Base-by-base conservation (phyloP, 1,140 invertebrate species). In the Apis mellifera region DNA sequence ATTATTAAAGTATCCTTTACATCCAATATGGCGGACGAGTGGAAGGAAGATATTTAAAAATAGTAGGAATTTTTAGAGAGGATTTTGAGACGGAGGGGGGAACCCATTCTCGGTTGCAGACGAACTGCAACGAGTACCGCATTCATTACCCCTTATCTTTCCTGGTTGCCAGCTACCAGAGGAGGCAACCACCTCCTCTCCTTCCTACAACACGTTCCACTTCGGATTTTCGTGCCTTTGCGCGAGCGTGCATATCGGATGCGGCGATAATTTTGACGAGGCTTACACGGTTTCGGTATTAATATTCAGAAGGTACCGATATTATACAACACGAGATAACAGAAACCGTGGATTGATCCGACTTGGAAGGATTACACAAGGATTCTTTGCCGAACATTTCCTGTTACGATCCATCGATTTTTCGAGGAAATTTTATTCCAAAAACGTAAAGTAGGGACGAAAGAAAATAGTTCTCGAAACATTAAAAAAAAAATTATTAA, bases 121-220 rank as follows among this genome's bases (percentile, higher is more conserved):
- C 59, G 60, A 65, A 65, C 62, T 71, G 78, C 82, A 13, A 84
- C 86, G 85, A 89, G 86, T 90, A 91, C 90, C 90, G 90, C 90
- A 89, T 92, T 91, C 90, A 91, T 92, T 92, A 91, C 89, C 85
- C 80, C 86, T 92, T 91, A 91, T 91, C 90, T 92, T 85, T 90
- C 71, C 88, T 89, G 78, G 80, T 87, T 88, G 79, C 84, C 83
- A 80, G 91, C 90, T 90, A 91, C 91, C 84, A 89, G 84, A 76
- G 86, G 84, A 76, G 86, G 81, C 83, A 42, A 86, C 86, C 82
- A 82, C 82, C 83, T 88, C 82, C 65, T 68, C 64, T 73, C 85
- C 84, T 83, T 82, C 84, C 82, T 86, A 84, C 85, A 84, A 85
- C 85, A 78, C 57, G 84, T 84, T 86, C 80, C 84, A 78, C 84